Conservation (phyloP, 2,888 invertebrate species). For the Dascillus cervinus region DNA sequence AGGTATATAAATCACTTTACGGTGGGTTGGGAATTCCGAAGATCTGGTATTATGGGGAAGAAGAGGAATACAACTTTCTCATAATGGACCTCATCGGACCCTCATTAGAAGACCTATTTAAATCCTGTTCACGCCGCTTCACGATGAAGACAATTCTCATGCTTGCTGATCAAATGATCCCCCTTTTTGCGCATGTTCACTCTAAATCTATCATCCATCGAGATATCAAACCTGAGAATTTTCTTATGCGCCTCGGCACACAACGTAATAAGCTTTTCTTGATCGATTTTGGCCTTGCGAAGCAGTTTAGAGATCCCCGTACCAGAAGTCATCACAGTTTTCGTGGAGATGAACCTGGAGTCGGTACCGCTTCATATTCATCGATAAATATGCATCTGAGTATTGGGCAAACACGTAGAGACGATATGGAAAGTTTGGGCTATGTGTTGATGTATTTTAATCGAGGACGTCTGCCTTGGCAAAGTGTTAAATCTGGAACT, state of each 20-base stretch:
- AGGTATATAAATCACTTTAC: neutral
- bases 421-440: slow-evolving; percentile 98
- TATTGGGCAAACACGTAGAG: slow-evolving; percentile 95
- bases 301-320: slow-evolving; percentile 93
- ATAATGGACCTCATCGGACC: slow-evolving; percentile 99
- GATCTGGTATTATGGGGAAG: slow-evolving; percentile 81
- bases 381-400: slow-evolving; percentile 99
- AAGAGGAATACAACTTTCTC: slow-evolving; percentile 95
- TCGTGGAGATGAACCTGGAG: slow-evolving; percentile 94
- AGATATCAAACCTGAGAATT: slow-evolving; percentile 96
- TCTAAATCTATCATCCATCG: slow-evolving; percentile 99
- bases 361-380: slow-evolving; percentile 93
- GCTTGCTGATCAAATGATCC: slow-evolving; percentile 94
- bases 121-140: slow-evolving; percentile 97
- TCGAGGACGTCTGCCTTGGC: slow-evolving; percentile 92
- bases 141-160: slow-evolving; percentile 99
- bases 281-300: slow-evolving; percentile 98
- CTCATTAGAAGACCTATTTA: slow-evolving; percentile 96
- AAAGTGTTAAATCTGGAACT: slow-evolving; percentile 94
- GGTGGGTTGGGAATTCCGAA: neutral
- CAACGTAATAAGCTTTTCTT: slow-evolving; percentile 98
- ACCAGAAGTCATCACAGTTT: slow-evolving; percentile 81
- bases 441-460: slow-evolving; percentile 99
- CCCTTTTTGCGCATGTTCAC: slow-evolving; percentile 96
- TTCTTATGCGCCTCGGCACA: slow-evolving; percentile 97